Evolutionary conservation across 2,113 vertebrate species (phyloP), one percentile per base, ranked within the genome.

Genomic region (Cottus gobio): DNA sequence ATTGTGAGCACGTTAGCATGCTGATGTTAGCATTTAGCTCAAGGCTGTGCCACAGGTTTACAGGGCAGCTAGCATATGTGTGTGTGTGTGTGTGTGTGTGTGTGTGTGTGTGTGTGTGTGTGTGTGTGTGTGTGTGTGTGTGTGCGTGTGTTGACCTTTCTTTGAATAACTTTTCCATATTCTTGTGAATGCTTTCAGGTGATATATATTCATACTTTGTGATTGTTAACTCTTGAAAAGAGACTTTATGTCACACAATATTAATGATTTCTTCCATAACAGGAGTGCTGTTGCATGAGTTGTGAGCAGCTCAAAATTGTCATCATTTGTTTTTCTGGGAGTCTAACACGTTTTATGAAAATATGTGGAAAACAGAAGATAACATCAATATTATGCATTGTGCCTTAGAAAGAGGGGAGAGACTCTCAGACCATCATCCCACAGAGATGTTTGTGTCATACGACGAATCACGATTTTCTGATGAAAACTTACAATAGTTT

Each of bases 341-440:
- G 46, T 64, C 39, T 9, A 42, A 63, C 58, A 46, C 0, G 1
- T 16, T 26, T 15, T 0, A 52, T 57, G 13, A 65, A 77, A 75
- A 71, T 22, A 26, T 62, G 42, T 54, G 50, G 67, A 85, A 83
- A 85, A 70, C 46, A 80, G 56, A 64, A 56, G 28, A 74, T 2
- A 75, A 78, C 71, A 86, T 13, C 46, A 85, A 61, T 69, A 69
- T 75, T 81, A 73, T 13, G n/a, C 39, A 31, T 8, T 4, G 39
- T 36, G 34, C 58, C 42, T 46, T 31, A n/a, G 12, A 69, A 80
- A 75, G 28, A 56, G 36, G 69, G 24, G 34, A 62, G 60, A 36
- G 58, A 1, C 24, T 66, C n/a, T 62, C 10, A 39, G 44, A 36
- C 46, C 12, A 11, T 81, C 67, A 73, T 76, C 68, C 18, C 78